Base-by-base conservation (phyloP, 2,888 invertebrate species). In the Sinodicranocentrus sp. region DNA sequence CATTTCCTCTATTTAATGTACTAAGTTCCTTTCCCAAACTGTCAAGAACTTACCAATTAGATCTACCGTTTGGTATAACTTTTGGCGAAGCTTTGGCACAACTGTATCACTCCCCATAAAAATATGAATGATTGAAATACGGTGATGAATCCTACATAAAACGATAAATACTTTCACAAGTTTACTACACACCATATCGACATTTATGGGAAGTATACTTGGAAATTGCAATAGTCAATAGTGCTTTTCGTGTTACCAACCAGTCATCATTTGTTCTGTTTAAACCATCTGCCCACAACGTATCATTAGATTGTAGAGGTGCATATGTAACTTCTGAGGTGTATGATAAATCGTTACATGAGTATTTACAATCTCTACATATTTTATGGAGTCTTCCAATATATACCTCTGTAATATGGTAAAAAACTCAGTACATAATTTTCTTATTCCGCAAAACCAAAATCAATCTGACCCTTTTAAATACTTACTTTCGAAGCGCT, bases 1-100 rank as follows among this genome's bases (percentile, higher is more conserved):
- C n/a, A n/a, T n/a, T n/a, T n/a, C n/a, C n/a, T n/a, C n/a, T n/a
- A n/a, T n/a, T 23, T 17, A 68, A 25, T 39, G 44, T 44, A 59
- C 21, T 19, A 5, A 59, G 25, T 5, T 19, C 10, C 3, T 43
- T 43, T 59, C 8, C n/a, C n/a, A n/a, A n/a, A n/a, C n/a, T n/a
- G n/a, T n/a, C n/a, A n/a, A n/a, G n/a, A n/a, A 39, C 54, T 33
- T 54, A 85, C 85, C 85, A 19, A 85, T 82, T 48, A 85, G 68
- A 68, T 85, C 85, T 1, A 78, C 63, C 2, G 71, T 59, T 25
- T 77, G 59, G 67, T 85, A 85, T 10, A 82, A 52, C 39, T 77
- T 72, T 68, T 61, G 57, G 1, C 85, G 59, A 21, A 72, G 33
- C 67, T 82, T 85, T 15, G 85, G 82, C 13, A 82, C 77, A 21